These are phyloP conservation scores for Hirtodrosophila alboralis DNA, from an alignment of 2,888 invertebrate genomes.

Conservation along the genomic window DNA sequence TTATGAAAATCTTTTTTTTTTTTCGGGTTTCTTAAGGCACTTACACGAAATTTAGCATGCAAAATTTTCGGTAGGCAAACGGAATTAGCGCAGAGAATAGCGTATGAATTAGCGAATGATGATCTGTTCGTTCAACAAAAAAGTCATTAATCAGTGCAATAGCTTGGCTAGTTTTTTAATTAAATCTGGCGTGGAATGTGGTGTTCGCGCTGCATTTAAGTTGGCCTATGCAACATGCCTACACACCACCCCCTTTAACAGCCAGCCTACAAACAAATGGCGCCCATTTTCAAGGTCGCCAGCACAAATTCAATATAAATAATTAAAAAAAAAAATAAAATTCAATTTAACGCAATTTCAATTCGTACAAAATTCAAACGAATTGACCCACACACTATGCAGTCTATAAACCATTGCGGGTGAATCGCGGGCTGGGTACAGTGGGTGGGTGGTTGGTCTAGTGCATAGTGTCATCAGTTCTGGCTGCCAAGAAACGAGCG, in stretches of 20 bases:
- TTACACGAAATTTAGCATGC: constrained; percentile 58
- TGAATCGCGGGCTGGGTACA: neutral
- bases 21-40: too few relatives aligned
- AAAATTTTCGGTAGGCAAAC: constrained; percentile 35
- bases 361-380: constrained; percentile 55
- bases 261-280: constrained; percentile 12
- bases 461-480: constrained; percentile 16
- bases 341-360: constrained; percentile 61
- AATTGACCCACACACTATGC: constrained; percentile 68
- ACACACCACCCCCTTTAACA: neutral
- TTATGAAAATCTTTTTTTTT: constrained; percentile 68
- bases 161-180: constrained; percentile 60
- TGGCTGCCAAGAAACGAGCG: constrained; percentile 54
- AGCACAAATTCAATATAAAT: constrained; percentile 58
- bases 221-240: constrained; percentile 5
- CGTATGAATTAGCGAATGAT: too few relatives aligned
- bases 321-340: too few relatives aligned
- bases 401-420: constrained; percentile 9
- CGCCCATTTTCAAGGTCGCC: constrained; percentile 39
- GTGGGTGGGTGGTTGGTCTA: neutral
- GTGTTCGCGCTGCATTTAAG: constrained; percentile 46
- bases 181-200: constrained; percentile 56
- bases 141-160: constrained; percentile 44
- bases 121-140: constrained; percentile 20
- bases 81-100: constrained; percentile 43